phyloP scores from a whole-genome alignment of 2,113 vertebrate genomes.

The Phalacrocorax pelagicus region DNA sequence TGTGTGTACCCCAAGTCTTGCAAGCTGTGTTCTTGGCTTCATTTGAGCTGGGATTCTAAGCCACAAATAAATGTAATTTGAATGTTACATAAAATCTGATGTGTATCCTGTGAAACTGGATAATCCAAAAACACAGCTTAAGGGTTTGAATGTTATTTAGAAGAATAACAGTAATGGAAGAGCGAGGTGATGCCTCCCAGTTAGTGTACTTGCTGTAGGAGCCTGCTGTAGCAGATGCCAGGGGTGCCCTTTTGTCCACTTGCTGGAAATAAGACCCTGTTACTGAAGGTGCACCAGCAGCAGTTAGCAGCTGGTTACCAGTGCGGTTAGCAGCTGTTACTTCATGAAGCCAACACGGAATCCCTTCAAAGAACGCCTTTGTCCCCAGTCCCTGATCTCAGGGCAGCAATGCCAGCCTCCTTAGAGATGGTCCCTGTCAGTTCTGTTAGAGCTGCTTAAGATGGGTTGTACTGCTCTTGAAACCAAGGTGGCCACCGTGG shows the following conservation, averaged over 20 bases:
- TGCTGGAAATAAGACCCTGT: not conserved
- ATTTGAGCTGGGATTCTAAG: not conserved
- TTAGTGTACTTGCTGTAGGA: rapidly evolving
- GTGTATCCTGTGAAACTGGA: not conserved
- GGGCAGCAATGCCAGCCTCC: not conserved
- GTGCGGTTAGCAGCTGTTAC: not conserved
- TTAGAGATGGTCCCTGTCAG: no score
- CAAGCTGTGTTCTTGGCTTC: not conserved
- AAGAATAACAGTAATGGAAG: not conserved
- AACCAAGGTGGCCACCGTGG: not conserved
- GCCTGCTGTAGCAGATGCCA: not conserved
- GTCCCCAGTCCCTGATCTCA: not conserved
- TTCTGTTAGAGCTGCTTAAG: not conserved
- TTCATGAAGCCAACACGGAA: rapidly evolving
- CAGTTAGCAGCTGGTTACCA: not conserved
- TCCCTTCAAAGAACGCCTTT: not conserved
- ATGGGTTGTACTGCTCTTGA: not conserved
- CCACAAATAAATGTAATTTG: not conserved
- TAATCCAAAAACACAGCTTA: not conserved
- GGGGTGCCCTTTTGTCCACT: no score
- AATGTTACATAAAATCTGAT: not conserved
- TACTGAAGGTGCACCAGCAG: not conserved
- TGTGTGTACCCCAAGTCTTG: not conserved
- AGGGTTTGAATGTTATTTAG: not conserved
- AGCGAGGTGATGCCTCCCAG: not conserved